Evolutionary conservation across 2,113 vertebrate species (phyloP), one percentile per base, ranked within the genome.

Genomic region (Argyrosomus japonicus): DNA sequence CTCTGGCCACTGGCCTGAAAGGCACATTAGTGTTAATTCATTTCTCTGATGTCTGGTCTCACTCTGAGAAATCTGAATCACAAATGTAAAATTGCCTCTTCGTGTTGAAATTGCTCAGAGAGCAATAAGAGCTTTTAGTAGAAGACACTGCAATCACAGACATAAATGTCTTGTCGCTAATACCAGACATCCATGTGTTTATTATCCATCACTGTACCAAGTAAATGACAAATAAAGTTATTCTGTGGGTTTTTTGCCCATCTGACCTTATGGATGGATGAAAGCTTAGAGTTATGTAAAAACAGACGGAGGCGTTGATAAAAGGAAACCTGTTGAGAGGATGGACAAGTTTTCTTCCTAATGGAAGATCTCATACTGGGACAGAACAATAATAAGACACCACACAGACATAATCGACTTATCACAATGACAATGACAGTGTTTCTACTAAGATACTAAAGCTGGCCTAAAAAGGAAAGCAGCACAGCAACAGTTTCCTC

Each of bases 351-450:
- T 79, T 40, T 50, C 25, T 67, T 83, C 45, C 69, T 84, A 84
- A 89, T 89, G 72, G 84, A 91, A 79, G 58, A 81, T 77, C 85
- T 89, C 84, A 89, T 53, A 87, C 61, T 62, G 86, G 86, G 84
- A 87, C 69, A 70, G 58, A 69, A 45, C 85, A 87, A 89, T 87
- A 87, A 89, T 83, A 79, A 79, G 68, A 88, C 80, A 87, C 85
- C 84, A 89, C 68, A 85, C 81, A 74, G 65, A 73, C 75, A 80
- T 91, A 86, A 92, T 89, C 27, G 47, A 86, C 76, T 88, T 75
- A 88, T 81, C 79, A 79, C 76, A 86, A 88, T 83, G 77, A 82
- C 67, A 90, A 83, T 84, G 79, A 75, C 70, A 71, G 83, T 18
- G 11, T 68, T 81, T 82, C 62, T 74, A 50, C 78, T 56, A 48